Evolutionary conservation across 2,113 vertebrate species (phyloP).

Genomic region (Hippocampus barbouri): DNA sequence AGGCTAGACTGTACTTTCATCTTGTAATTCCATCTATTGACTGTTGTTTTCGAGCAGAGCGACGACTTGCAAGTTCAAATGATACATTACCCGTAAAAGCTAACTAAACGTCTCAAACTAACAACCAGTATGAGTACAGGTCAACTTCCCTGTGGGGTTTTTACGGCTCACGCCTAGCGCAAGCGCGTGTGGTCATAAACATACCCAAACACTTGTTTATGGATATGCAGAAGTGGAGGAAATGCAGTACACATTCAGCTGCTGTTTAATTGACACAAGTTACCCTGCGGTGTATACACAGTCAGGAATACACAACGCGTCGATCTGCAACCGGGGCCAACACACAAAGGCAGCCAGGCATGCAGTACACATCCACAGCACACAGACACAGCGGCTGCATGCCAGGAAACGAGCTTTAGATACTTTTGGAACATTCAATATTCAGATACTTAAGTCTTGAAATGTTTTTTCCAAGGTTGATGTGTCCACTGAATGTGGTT

Average conservation of each 20-base stretch:
- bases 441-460: too few species aligned
- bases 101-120: slow-evolving; percentile 40
- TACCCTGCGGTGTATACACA: background rate
- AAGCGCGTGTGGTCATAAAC: slow-evolving; percentile 41
- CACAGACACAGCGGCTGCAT: slow-evolving; percentile 26
- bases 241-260: background rate
- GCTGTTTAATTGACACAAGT: slow-evolving; percentile 22
- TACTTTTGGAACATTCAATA: slow-evolving; percentile 18
- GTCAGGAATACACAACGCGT: slow-evolving; percentile 22
- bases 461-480: background rate
- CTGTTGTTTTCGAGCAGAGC: slow-evolving; percentile 17
- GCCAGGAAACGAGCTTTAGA: slow-evolving; percentile 49
- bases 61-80: slow-evolving; percentile 22
- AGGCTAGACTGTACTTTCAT: slow-evolving; percentile 11
- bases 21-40: background rate
- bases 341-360: slow-evolving; percentile 13
- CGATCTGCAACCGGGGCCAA: slow-evolving; percentile 19
- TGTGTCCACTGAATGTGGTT: background rate
- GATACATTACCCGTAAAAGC: slow-evolving; percentile 27
- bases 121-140: slow-evolving; percentile 21
- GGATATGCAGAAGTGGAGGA: slow-evolving; percentile 2
- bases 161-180: slow-evolving; percentile 26
- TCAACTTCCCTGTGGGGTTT: slow-evolving; percentile 41
- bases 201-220: slow-evolving; percentile 31
- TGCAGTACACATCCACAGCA: slow-evolving; percentile 13